These are phyloP conservation scores for Macquaria ambigua DNA, from an alignment of 2,113 vertebrate species.

Conservation along the genomic window DNA sequence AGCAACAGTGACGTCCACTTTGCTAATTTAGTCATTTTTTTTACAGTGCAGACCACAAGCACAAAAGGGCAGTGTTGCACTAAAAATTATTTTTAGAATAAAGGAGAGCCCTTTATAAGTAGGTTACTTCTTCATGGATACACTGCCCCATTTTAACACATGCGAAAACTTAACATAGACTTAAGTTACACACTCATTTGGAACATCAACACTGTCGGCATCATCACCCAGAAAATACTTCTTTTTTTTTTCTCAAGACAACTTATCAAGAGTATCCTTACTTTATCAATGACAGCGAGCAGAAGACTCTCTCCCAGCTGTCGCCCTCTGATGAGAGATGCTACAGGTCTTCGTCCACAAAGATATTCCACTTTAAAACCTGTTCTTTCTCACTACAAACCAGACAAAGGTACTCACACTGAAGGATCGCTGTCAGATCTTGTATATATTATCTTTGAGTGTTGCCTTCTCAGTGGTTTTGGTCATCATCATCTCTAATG, in stretches of 20 bases:
- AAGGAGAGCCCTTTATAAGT: conserved; percentile 57
- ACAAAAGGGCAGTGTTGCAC: conserved; percentile 61
- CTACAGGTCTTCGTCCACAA: not conserved
- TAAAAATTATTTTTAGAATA: conserved; percentile 62
- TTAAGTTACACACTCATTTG: not conserved
- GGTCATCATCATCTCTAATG: not conserved
- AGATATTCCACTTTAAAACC: not conserved
- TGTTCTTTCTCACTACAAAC: not conserved
- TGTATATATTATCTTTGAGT: not conserved
- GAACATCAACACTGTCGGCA: not conserved
- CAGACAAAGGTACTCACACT: not conserved
- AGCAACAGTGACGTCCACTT: conserved; percentile 59
- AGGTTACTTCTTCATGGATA: conserved; percentile 46
- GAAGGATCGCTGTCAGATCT: not conserved
- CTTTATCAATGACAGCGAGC: not conserved
- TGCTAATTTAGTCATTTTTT: conserved; percentile 46
- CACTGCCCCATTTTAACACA: conserved; percentile 43
- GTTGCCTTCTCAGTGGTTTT: too few relatives aligned
- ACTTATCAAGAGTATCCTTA: not conserved
- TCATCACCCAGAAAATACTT: not conserved
- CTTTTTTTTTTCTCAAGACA: not conserved
- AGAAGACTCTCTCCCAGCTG: not conserved
- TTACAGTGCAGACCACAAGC: conserved; percentile 35
- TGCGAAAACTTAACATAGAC: not conserved
- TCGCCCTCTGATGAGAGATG: not conserved